phyloP scores from a whole-genome alignment of 2,797 vertebrate species.

The Acanthiza pusilla region DNA sequence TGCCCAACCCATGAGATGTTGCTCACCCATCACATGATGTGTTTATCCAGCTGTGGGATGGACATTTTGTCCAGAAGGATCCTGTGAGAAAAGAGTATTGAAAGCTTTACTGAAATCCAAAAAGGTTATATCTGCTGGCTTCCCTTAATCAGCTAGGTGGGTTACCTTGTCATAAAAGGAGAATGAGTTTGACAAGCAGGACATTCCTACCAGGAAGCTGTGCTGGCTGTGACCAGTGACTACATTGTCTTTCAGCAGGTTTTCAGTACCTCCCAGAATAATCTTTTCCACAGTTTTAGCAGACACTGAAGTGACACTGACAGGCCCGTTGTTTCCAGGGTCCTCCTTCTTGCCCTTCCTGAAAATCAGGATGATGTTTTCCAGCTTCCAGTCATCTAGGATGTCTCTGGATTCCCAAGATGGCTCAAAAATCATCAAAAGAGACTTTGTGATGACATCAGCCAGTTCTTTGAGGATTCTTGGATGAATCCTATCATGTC shows the following conservation, averaged over 20 bases:
- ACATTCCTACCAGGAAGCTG: not conserved
- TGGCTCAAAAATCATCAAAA: not conserved
- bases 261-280: not conserved
- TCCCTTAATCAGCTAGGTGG: not conserved
- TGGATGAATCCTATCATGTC: not conserved
- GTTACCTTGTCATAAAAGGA: not conserved
- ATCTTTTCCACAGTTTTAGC: not conserved
- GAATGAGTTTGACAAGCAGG: not conserved
- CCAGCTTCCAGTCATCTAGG: not conserved
- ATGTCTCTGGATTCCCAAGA: accelerated
- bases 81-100: not conserved
- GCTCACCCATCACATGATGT: not conserved
- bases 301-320: not conserved
- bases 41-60: not conserved
- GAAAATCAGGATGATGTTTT: accelerated
- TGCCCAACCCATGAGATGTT: not conserved
- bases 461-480: not conserved
- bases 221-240: not conserved
- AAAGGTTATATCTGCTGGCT: not conserved
- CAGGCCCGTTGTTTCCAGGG: accelerated
- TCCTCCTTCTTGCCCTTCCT: not conserved
- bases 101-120: not conserved
- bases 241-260: not conserved
- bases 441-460: not conserved
- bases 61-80: not conserved